A percentile compares a stretch with the other conserved stretches of the same genome.
Conservation (phyloP, 2,113 vertebrate genomes). For the Taxidea taxus region DNA sequence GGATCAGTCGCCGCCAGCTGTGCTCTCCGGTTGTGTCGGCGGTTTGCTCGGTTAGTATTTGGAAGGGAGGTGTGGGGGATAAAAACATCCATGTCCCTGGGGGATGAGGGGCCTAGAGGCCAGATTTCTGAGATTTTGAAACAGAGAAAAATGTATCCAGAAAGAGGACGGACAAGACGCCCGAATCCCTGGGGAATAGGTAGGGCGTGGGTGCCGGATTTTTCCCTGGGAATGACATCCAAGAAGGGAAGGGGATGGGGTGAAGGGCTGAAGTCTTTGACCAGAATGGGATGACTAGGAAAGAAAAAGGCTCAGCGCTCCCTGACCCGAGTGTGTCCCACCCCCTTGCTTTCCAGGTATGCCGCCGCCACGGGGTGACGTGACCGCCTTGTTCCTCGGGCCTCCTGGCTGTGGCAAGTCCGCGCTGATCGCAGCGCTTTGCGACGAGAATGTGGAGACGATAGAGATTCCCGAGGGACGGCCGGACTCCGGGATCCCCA, state of each 20-base stretch:
- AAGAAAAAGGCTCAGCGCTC: neutral
- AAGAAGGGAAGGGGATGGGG: neutral
- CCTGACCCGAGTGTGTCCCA: neutral
- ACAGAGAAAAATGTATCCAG: neutral
- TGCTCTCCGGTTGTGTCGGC: neutral
- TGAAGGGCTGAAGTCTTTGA: neutral
- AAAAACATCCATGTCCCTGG: neutral
- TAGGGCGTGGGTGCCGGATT: neutral
- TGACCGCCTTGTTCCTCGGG: slow-evolving; percentile 72
- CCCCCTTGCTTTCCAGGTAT: slow-evolving; percentile 60
- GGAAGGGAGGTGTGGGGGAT: neutral
- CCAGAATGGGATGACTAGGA: no score
- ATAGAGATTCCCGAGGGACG: slow-evolving; percentile 62
- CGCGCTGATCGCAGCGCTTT: slow-evolving; percentile 58
- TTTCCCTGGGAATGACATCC: neutral
- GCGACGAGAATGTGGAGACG: slow-evolving; percentile 55
- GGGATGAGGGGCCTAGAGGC: neutral
- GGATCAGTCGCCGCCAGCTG: rapidly evolving
- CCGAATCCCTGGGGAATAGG: neutral
- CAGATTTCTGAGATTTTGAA: neutral
- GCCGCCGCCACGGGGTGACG: slow-evolving; percentile 68
- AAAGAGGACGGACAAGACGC: neutral
- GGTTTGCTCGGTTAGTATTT: slow-evolving; percentile 42
- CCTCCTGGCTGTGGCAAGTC: slow-evolving; percentile 74
- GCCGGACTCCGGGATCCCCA: slow-evolving; percentile 46